Evolutionary conservation across 2,113 vertebrate species (phyloP).

Genomic region (Lontra canadensis): DNA sequence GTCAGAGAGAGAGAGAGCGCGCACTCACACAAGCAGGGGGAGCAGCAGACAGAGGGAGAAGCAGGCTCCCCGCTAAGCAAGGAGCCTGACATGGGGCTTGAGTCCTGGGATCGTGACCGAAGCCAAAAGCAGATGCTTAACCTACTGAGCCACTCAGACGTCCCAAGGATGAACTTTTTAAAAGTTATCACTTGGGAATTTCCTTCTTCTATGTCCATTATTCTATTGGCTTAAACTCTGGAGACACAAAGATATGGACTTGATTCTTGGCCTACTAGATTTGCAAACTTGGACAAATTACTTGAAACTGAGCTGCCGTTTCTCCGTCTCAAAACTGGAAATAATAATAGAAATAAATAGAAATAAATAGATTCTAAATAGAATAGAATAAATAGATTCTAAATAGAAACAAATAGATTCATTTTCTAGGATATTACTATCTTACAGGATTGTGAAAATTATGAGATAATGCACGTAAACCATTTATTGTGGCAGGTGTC

Average conservation of each 20-base stretch:
- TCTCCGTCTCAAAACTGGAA: slow-evolving; percentile 4
- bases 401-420: not conserved
- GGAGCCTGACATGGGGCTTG: not conserved
- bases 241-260: not conserved
- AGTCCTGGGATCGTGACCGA: not conserved
- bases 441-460: not conserved
- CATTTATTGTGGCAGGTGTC: not conserved
- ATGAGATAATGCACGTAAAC: not conserved
- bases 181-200: not conserved
- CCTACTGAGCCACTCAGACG: not conserved
- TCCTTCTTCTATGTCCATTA: not conserved
- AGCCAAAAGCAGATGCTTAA: not conserved
- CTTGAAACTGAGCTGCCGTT: not conserved
- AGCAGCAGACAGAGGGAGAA: not conserved
- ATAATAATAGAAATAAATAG: not conserved
- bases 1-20: not conserved
- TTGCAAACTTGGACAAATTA: not conserved
- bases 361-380: no score
- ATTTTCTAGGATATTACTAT: not conserved
- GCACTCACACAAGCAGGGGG: not conserved
- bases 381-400: not conserved
- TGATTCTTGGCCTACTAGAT: not conserved
- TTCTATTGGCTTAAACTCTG: not conserved
- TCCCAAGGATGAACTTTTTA: not conserved
- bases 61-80: not conserved